A percentile compares a stretch with the other conserved stretches of the same genome.
Evolutionary conservation across 2,888 invertebrate genomes (phyloP).

Genomic region (Bursaphelenchus okinawaensis): DNA sequence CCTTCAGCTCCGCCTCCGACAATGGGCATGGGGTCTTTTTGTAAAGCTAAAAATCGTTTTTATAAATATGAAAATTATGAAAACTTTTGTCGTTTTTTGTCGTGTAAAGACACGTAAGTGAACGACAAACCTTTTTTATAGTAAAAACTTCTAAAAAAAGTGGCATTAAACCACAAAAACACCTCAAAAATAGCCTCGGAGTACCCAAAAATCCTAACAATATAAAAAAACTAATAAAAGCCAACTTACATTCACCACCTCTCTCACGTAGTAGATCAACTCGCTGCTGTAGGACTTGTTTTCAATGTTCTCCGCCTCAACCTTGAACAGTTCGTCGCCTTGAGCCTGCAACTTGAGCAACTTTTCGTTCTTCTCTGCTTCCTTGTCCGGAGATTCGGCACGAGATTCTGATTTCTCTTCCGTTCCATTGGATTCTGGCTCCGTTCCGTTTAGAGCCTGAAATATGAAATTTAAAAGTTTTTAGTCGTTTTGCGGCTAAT

Average conservation of each 20-base stretch:
- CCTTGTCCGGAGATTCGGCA: not conserved
- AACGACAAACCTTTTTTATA: too few species aligned
- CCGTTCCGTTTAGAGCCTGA: not conserved
- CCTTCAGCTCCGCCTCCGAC: not conserved
- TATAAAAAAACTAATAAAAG: too few species aligned
- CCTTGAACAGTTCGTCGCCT: not conserved
- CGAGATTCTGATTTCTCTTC: not conserved
- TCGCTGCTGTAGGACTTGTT: not conserved
- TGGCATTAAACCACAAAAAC: not conserved
- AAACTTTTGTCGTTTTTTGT: too few species aligned
- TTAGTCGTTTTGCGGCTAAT: too few species aligned
- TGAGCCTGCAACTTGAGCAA: not conserved
- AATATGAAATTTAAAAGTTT: not conserved
- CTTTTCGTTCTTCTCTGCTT: not conserved
- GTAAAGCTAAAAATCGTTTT: not conserved
- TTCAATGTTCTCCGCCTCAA: constrained; percentile 5
- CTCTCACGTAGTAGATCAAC: not conserved
- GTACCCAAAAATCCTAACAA: too few species aligned
- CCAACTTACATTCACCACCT: not conserved
- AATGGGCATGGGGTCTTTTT: constrained; percentile 3
- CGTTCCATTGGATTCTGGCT: not conserved
- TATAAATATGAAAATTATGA: too few species aligned
- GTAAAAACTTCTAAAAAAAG: too few species aligned
- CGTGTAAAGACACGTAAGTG: too few species aligned
- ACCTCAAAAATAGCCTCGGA: not conserved